phyloP scores from a whole-genome alignment of 2,888 invertebrate species.

The Opisthograptis luteolata region DNA sequence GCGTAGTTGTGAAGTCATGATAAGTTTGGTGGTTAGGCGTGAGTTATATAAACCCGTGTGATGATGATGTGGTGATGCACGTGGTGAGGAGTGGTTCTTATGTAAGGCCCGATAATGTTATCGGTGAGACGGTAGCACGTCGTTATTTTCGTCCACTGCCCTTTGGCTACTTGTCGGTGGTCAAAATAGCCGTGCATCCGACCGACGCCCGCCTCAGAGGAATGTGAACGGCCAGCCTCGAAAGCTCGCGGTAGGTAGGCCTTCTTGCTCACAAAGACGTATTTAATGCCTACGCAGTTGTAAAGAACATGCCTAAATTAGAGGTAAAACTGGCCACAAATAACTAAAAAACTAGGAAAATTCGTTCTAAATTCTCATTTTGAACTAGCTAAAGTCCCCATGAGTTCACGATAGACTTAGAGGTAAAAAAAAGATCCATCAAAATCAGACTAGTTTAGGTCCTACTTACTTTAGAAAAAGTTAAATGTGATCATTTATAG shows the following conservation, averaged over 20 bases:
- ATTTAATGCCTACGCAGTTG: not conserved
- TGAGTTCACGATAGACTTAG: too few relatives aligned
- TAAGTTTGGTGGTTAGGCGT: slow-evolving; percentile 31
- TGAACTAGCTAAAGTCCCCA: too few relatives aligned
- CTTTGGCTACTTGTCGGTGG: slow-evolving; percentile 47
- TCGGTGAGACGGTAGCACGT: slow-evolving; percentile 43
- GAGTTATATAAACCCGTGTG: slow-evolving; percentile 31
- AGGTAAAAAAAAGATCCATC: too few relatives aligned
- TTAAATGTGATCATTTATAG: too few relatives aligned
- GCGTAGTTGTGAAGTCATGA: slow-evolving; percentile 47
- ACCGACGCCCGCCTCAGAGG: slow-evolving; percentile 16
- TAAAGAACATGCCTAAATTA: not conserved
- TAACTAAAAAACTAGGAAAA: not conserved
- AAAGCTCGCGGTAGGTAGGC: slow-evolving; percentile 28
- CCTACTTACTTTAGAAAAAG: too few relatives aligned
- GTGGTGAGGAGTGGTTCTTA: slow-evolving; percentile 57
- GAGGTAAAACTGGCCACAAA: not conserved
- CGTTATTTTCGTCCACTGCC: slow-evolving; percentile 47
- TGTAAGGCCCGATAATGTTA: slow-evolving; percentile 68
- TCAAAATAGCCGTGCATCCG: slow-evolving; percentile 55
- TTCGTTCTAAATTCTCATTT: not conserved
- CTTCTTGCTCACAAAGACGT: slow-evolving; percentile 5
- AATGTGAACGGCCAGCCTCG: slow-evolving; percentile 34
- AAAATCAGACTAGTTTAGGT: too few relatives aligned
- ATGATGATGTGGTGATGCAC: slow-evolving; percentile 49